Evolutionary conservation across 2,113 vertebrate genomes (phyloP).

Genomic region (Damaliscus lunatus): DNA sequence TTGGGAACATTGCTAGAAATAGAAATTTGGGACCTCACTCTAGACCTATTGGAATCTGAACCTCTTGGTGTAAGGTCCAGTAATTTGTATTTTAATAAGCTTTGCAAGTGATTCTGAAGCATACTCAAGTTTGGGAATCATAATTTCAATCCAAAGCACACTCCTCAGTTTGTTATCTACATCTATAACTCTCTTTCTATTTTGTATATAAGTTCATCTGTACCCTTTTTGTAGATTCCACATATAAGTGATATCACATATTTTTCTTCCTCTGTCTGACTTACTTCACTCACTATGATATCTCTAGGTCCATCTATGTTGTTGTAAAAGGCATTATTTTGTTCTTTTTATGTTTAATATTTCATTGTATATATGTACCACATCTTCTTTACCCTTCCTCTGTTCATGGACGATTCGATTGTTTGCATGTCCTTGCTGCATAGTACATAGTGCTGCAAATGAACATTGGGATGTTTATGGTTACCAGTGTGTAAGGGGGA

Average conservation of each 20-base stretch:
- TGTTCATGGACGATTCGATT: background rate
- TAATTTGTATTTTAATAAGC: background rate
- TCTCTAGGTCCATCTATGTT: background rate
- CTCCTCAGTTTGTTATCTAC: background rate
- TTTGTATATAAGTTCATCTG: background rate
- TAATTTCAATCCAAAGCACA: background rate
- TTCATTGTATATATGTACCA: background rate
- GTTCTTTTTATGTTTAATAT: background rate
- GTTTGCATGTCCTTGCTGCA: background rate
- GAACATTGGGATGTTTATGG: background rate
- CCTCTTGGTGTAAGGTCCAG: background rate
- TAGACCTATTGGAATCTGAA: background rate
- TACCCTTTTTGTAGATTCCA: background rate
- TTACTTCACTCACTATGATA: background rate
- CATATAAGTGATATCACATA: background rate
- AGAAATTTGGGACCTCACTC: background rate
- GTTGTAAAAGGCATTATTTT: background rate
- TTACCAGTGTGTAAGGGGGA: background rate
- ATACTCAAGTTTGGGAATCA: background rate
- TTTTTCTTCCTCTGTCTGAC: background rate
- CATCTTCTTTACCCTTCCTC: background rate
- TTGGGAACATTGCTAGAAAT: background rate
- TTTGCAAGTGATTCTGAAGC: background rate
- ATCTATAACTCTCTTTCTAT: background rate
- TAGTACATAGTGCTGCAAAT: background rate